phyloP scores from a whole-genome alignment of 2,888 invertebrate species.

The Nemoura dubitans region DNA sequence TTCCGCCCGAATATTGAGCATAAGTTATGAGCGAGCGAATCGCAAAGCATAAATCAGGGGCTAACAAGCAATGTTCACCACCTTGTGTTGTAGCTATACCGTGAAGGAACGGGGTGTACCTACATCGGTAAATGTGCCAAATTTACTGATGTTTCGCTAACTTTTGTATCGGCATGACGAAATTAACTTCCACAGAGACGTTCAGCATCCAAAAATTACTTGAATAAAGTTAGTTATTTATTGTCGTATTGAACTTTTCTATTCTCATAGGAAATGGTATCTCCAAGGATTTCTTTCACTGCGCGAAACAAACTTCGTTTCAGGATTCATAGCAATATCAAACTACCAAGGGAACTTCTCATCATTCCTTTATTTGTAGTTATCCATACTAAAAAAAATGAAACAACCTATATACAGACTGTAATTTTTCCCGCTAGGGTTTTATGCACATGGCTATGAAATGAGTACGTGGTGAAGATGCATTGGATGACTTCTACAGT shows the following conservation, averaged over 20 bases:
- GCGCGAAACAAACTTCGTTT: background rate
- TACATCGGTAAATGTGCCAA: background rate
- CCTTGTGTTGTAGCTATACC: background rate
- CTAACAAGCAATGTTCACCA: background rate
- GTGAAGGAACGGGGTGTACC: background rate
- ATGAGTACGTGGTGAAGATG: background rate
- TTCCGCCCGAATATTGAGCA: background rate
- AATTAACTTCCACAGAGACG: background rate
- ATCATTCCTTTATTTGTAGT: background rate
- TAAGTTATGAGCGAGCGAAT: background rate
- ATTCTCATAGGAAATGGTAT: background rate
- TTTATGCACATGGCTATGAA: background rate
- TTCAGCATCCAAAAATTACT: background rate
- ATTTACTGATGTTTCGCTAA: background rate
- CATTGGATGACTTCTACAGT: background rate
- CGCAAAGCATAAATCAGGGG: background rate
- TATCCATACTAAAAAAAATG: background rate
- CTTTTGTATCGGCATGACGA: background rate
- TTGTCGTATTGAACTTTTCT: constrained; percentile 4
- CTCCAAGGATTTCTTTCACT: background rate
- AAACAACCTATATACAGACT: background rate
- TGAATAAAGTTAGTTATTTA: constrained; percentile 12
- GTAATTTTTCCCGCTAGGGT: background rate
- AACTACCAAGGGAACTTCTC: background rate
- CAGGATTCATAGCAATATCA: background rate